These are phyloP conservation scores for Morone saxatilis DNA, from an alignment of 2,113 vertebrate genomes.

Conservation along the genomic window DNA sequence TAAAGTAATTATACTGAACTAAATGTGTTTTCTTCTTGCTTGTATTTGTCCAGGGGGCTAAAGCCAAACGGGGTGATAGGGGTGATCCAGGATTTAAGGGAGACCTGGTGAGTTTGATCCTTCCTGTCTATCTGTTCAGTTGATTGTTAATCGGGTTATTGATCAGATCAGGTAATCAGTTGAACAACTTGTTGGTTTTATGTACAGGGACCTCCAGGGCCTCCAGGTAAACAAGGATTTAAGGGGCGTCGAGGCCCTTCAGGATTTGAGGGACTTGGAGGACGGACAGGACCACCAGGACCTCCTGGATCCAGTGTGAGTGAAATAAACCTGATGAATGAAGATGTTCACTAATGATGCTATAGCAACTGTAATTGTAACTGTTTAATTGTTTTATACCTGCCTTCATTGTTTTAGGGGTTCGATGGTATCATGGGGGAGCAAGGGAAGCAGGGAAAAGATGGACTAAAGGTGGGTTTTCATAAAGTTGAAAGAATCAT, in stretches of 20 bases:
- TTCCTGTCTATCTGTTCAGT: neutral
- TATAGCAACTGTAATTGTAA: neutral
- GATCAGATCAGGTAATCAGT: constrained; percentile 1
- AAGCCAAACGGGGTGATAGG: constrained; percentile 73
- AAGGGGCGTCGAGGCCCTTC: constrained; percentile 76
- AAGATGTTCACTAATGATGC: neutral
- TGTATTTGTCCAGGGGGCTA: constrained; percentile 69
- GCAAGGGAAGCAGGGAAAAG: constrained; percentile 79
- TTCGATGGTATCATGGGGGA: constrained; percentile 83
- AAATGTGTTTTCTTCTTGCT: constrained; percentile 4
- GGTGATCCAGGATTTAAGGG: constrained; percentile 76
- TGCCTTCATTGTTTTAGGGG: constrained; percentile 69
- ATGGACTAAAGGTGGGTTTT: constrained; percentile 80
- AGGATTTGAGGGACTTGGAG: constrained; percentile 75
- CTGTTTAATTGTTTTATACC: neutral
- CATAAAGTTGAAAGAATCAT: neutral
- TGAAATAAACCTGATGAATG: neutral
- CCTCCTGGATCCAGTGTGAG: constrained; percentile 76
- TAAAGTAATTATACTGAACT: neutral
- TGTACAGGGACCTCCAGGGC: constrained; percentile 77
- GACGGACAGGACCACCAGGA: constrained; percentile 74
- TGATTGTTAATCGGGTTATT: neutral
- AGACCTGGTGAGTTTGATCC: constrained; percentile 70
- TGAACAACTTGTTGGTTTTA: constrained; percentile 12
- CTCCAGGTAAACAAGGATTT: constrained; percentile 75